phyloP scores from a whole-genome alignment of 2,888 invertebrate species.

The Pollenia labialis region DNA sequence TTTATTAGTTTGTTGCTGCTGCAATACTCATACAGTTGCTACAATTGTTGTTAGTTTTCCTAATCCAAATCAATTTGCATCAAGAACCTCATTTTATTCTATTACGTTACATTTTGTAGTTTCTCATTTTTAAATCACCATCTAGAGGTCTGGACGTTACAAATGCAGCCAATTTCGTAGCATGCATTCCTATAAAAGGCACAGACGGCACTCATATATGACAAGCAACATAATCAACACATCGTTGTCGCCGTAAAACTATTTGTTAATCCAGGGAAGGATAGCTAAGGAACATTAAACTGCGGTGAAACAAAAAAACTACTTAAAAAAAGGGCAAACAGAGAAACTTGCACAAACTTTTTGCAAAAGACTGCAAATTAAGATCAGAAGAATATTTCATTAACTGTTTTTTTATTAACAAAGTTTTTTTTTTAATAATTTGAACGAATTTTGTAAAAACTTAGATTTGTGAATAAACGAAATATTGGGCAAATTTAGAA shows the following conservation, averaged over 20 bases:
- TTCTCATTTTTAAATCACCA: conserved; percentile 33
- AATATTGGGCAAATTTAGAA: too few relatives aligned
- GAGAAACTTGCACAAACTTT: background rate
- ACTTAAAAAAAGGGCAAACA: too few relatives aligned
- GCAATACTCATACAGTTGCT: conserved; percentile 5
- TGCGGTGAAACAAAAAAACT: background rate
- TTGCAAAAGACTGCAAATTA: too few relatives aligned
- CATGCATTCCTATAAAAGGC: background rate
- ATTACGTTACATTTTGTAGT: conserved; percentile 75
- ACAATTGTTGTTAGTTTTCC: conserved; percentile 53
- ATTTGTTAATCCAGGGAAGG: conserved; percentile 5
- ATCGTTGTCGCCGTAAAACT: conserved; percentile 29
- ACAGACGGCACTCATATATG: background rate
- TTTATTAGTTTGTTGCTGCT: conserved; percentile 56
- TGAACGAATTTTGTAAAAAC: too few relatives aligned
- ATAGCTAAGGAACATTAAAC: background rate
- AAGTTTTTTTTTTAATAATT: too few relatives aligned
- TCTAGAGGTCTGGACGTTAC: background rate
- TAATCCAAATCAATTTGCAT: conserved; percentile 83
- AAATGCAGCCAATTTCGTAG: conserved; percentile 40
- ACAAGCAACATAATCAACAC: conserved; percentile 40
- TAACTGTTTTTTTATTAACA: too few relatives aligned
- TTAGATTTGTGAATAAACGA: too few relatives aligned
- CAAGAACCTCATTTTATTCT: conserved; percentile 83
- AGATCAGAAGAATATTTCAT: too few relatives aligned